phyloP scores from a whole-genome alignment of 1,140 invertebrate species.

The Lysiphlebus fabarum region DNA sequence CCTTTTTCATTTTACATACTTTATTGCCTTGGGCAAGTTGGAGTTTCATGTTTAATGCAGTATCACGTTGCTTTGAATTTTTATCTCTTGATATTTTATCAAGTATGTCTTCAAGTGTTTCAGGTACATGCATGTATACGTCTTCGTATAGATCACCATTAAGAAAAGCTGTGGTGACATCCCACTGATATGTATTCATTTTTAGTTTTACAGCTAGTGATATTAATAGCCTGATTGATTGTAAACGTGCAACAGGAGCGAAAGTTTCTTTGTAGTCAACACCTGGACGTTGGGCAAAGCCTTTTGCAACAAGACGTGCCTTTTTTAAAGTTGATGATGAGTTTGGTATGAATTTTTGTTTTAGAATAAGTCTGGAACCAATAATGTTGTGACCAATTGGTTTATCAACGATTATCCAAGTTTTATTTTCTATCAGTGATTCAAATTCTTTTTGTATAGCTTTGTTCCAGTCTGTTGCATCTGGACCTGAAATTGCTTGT shows the following conservation, averaged over 20 bases:
- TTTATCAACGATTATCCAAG: neutral
- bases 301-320: neutral
- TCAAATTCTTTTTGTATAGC: neutral
- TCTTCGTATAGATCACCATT: conserved; percentile 38
- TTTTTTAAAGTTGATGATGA: neutral
- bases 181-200: conserved; percentile 29
- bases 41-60: conserved; percentile 23
- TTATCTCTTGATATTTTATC: neutral
- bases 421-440: neutral
- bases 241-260: neutral
- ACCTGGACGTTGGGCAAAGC: neutral
- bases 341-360: neutral
- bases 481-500: neutral
- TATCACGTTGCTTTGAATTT: neutral
- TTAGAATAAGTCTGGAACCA: neutral
- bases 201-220: neutral
- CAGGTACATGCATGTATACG: conserved; percentile 45
- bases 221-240: neutral
- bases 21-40: conserved; percentile 25
- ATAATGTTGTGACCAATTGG: neutral
- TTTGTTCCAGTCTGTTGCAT: neutral
- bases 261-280: neutral
- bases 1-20: conserved; percentile 32
- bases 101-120: conserved; percentile 15
- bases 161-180: conserved; percentile 40